Evolutionary conservation across 2,797 vertebrate genomes (phyloP).

Genomic region (Menidia menidia): DNA sequence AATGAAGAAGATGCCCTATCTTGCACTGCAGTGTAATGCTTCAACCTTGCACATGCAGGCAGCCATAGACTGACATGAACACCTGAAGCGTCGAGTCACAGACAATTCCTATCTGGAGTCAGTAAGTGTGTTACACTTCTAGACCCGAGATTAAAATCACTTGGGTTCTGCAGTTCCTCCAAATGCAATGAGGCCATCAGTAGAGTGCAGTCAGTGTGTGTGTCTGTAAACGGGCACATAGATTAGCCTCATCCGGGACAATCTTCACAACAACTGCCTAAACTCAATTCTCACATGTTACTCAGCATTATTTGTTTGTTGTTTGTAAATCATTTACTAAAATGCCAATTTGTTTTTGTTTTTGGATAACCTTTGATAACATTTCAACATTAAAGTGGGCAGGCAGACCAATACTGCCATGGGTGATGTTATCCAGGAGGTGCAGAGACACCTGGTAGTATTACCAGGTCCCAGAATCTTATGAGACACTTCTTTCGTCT

Average conservation of each 20-base stretch:
- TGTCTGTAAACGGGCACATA: too few relatives aligned
- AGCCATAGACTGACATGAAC: background rate
- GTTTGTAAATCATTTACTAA: conserved; percentile 2
- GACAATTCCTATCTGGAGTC: too few relatives aligned
- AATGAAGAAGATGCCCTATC: background rate
- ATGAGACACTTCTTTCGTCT: background rate
- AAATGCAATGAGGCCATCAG: too few relatives aligned
- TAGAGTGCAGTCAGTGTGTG: too few relatives aligned
- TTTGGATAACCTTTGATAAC: conserved; percentile 1
- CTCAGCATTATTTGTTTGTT: background rate
- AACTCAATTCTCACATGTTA: conserved; percentile 2
- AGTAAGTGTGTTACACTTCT: too few relatives aligned
- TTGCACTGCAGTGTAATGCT: background rate
- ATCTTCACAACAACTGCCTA: conserved; percentile 6
- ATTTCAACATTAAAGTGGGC: background rate
- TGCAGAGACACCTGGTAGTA: background rate
- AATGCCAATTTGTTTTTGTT: background rate
- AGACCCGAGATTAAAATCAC: too few relatives aligned
- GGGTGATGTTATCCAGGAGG: background rate
- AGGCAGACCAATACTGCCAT: background rate
- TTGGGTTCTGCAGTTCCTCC: too few relatives aligned
- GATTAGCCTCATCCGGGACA: background rate
- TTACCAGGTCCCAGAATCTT: background rate
- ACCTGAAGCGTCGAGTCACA: background rate
- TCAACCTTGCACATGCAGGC: background rate